These are phyloP conservation scores for Callopanchax toddi DNA, from an alignment of 2,113 vertebrate genomes.

Conservation along the genomic window DNA sequence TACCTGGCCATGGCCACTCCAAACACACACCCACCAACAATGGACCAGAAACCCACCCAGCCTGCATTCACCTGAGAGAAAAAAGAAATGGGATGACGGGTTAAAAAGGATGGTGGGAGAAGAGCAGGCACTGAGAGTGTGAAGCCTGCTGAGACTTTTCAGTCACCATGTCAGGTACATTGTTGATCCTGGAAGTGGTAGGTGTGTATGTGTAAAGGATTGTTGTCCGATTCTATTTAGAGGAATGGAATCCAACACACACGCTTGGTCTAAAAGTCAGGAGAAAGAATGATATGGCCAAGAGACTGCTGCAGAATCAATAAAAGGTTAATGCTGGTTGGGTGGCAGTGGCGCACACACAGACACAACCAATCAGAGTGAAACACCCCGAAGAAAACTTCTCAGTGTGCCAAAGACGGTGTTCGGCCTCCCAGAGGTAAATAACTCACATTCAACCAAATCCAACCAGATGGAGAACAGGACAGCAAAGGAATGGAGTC, in stretches of 20 bases:
- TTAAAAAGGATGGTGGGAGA: not conserved
- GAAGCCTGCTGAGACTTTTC: conserved; percentile 36
- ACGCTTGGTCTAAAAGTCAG: conserved; percentile 26
- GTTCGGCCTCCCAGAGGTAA: conserved; percentile 39
- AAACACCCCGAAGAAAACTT: conserved; percentile 24
- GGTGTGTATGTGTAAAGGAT: conserved; percentile 9
- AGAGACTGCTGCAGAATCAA: conserved; percentile 32
- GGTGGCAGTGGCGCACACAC: not conserved
- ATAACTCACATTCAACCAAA: conserved; percentile 50
- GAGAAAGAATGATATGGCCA: conserved; percentile 11
- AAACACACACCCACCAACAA: conserved; percentile 93
- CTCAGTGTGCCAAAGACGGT: conserved; percentile 33
- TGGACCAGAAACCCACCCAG: conserved; percentile 99
- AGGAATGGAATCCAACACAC: conserved; percentile 16
- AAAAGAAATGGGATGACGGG: not conserved
- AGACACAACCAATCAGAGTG: conserved; percentile 11
- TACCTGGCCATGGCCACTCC: conserved; percentile 96
- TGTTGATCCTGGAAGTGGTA: conserved; percentile 11
- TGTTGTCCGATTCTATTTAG: conserved; percentile 30
- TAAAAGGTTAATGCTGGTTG: conserved; percentile 20
- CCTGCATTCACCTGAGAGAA: conserved; percentile 90
- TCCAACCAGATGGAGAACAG: conserved; percentile 44
- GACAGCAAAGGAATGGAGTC: conserved; percentile 25
- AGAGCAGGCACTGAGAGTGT: conserved; percentile 18
- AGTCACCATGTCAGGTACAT: conserved; percentile 37